phyloP scores from a whole-genome alignment of 2,113 vertebrate species.

The Carassius gibelio region DNA sequence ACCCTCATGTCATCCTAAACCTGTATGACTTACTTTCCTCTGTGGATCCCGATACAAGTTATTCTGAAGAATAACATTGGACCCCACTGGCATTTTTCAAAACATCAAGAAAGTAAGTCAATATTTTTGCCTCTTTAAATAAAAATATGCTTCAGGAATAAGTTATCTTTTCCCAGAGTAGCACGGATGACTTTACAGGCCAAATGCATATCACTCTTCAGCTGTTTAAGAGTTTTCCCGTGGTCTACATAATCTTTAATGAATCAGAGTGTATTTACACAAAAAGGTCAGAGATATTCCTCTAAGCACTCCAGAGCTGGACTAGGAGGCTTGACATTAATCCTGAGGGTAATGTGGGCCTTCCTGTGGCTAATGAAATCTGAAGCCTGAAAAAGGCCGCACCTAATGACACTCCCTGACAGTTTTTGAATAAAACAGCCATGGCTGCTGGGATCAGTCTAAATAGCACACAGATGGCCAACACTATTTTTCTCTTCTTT shows the following conservation, averaged over 20 bases:
- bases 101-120: neutral
- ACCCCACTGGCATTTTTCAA: neutral
- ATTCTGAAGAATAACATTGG: neutral
- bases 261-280: slow-evolving; percentile 70
- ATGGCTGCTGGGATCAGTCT: slow-evolving; percentile 70
- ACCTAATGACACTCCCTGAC: slow-evolving; percentile 76
- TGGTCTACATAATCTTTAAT: slow-evolving; percentile 71
- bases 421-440: slow-evolving; percentile 78
- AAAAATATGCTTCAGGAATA: neutral
- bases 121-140: neutral
- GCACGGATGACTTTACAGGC: slow-evolving; percentile 50
- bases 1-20: neutral
- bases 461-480: slow-evolving; percentile 81
- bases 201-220: slow-evolving; percentile 66
- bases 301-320: slow-evolving; percentile 66
- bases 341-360: slow-evolving; percentile 78
- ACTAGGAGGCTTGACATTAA: slow-evolving; percentile 76
- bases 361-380: slow-evolving; percentile 80
- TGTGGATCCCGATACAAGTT: neutral
- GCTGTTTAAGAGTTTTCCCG: slow-evolving; percentile 65
- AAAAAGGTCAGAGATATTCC: slow-evolving; percentile 67
- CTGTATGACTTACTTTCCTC: neutral
- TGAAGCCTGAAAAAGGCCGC: slow-evolving; percentile 75
- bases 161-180: slow-evolving; percentile 39
- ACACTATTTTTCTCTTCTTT: slow-evolving; percentile 61